phyloP scores from a whole-genome alignment of 2,888 invertebrate species.

The Empis stercorea region DNA sequence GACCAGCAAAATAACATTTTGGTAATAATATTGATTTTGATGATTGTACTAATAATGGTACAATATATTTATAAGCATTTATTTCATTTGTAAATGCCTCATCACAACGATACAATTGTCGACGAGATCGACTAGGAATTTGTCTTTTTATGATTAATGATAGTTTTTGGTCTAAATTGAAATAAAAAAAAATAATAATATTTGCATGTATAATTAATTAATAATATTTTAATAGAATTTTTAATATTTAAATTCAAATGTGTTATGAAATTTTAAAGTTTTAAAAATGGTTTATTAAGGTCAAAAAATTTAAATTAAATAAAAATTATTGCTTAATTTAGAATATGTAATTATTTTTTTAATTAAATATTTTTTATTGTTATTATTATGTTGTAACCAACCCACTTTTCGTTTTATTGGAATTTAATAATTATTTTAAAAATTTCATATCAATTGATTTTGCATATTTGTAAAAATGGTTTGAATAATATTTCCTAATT shows the following conservation, averaged over 20 bases:
- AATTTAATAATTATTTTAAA: no score
- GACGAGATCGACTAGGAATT: conserved; percentile 27
- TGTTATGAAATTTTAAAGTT: no score
- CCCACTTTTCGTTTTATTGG: no score
- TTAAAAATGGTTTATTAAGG: neutral
- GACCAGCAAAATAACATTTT: conserved; percentile 26
- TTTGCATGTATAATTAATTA: no score
- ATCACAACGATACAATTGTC: conserved; percentile 29
- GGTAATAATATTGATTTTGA: conserved; percentile 19
- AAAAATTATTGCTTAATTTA: neutral
- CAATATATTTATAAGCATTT: conserved; percentile 26
- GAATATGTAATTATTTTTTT: no score
- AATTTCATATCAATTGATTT: no score
- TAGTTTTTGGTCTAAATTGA: conserved; percentile 11
- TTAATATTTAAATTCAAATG: no score
- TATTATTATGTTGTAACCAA: no score
- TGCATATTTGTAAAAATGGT: no score
- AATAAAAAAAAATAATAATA: neutral
- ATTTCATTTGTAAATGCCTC: conserved; percentile 33
- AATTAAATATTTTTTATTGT: no score
- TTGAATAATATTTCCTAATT: no score
- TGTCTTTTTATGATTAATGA: conserved; percentile 31
- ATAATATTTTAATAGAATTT: no score
- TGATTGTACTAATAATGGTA: conserved; percentile 25
- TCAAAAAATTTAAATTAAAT: neutral